Base-by-base conservation (phyloP, 2,888 invertebrate species). In the Meiosimyza decipiens region DNA sequence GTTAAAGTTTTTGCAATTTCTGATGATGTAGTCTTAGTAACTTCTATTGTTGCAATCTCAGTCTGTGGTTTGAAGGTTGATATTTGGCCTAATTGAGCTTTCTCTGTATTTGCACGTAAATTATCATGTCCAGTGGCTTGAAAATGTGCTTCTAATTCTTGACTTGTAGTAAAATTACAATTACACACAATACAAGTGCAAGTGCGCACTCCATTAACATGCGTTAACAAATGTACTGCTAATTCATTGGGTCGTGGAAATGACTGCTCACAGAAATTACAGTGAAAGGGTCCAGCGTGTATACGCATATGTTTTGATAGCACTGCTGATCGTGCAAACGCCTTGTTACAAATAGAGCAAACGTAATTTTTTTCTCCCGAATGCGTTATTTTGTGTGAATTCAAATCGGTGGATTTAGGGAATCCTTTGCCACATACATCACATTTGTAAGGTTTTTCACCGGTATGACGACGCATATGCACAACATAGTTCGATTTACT, bases 401-500 rank as follows among this genome's bases (percentile, higher is more conserved):
- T 76, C 11, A 77, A 68, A 54, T 78, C 77, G 1, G 77, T 77
- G 9, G 77, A 76, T 33, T 76, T 78, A 7, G 78, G 75, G 52
- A 78, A 78, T 49, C 78, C 77, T 62, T 78, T 78, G 0, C 76
- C 76, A 54, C 78, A 78, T 13, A 76, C 74, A n/a, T 76, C 75
- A 16, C 78, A 78, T 49, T 75, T 75, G 71, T 77, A 77, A 0
- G 77, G 78, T 49, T 76, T 78, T 13, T 78, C 78, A n/a, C 76
- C 78, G 1, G 77, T 78, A 55, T 78, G 78, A 0, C 78, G 75
- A 3, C 78, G 77, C 76, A 78, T 78, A 50, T 78, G 78, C 2
- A 78, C 78, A 6, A 78, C 76, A 22, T 78, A 78, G 59, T 78
- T 78, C 1, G 78, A 78, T 67, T 77, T 77, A 50, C 78, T 76